Evolutionary conservation across 2,888 invertebrate species (phyloP).

Genomic region (Netelia inedita): DNA sequence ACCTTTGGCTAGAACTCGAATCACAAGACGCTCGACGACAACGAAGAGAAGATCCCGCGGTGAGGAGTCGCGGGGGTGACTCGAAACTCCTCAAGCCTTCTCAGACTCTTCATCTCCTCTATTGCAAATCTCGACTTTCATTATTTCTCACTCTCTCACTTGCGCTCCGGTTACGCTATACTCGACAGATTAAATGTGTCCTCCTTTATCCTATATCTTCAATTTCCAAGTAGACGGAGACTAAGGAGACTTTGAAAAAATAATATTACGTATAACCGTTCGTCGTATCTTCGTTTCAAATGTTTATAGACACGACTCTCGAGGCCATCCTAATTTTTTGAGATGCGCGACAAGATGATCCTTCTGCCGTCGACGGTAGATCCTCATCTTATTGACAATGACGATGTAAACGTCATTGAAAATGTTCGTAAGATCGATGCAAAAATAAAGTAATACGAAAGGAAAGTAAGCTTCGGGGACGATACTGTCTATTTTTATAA

Average conservation of each 20-base stretch:
- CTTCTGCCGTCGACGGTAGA: too few relatives aligned
- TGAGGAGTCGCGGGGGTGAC: constrained; percentile 50
- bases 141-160: constrained; percentile 51
- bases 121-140: constrained; percentile 65
- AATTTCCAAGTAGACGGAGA: not conserved
- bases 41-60: constrained; percentile 28
- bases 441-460: too few relatives aligned
- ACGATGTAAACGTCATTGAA: too few relatives aligned
- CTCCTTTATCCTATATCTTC: not conserved
- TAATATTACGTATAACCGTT: not conserved
- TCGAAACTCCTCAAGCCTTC: constrained; percentile 39
- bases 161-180: not conserved
- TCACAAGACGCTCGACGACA: constrained; percentile 22
- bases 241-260: not conserved
- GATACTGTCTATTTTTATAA: too few relatives aligned
- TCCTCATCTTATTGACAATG: too few relatives aligned
- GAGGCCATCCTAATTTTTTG: constrained; percentile 7
- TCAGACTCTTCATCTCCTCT: constrained; percentile 37
- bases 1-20: constrained; percentile 60
- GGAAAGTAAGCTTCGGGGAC: too few relatives aligned
- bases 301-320: not conserved
- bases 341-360: not conserved
- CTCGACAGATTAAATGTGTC: constrained; percentile 24
- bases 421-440: too few relatives aligned
- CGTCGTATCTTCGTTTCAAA: not conserved